Base-by-base conservation (phyloP, 2,113 vertebrate genomes). In the Apus apus region DNA sequence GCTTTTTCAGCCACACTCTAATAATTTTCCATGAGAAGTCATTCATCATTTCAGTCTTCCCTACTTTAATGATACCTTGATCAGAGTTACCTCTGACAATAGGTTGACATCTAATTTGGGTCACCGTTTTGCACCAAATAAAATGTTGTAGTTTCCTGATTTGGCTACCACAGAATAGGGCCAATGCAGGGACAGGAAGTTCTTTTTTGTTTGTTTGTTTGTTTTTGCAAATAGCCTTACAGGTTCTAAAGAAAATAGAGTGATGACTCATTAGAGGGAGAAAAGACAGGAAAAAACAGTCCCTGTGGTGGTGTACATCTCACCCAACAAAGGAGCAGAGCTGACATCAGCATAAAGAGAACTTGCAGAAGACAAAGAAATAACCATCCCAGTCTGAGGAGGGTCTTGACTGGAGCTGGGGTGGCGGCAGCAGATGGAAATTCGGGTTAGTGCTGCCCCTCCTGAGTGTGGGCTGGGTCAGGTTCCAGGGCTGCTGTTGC, bases 21-120 rank as follows among this genome's bases (percentile, higher is more conserved):
- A 94, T 94, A 30, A 89, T 62, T 53, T 73, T 70, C 70, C 51
- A 26, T 9, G 36, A 48, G 82, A 79, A 77, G 73, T 74, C 85
- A 74, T 94, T 36, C 27, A 81, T 94, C 93, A 94, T 85, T 18
- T 58, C 88, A 77, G 70, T 78, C 94, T 70, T 85, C 77, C 73
- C 92, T 87, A 34, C 61, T 94, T 50, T 74, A 71, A 71, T 1
- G 6, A 46, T 30, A 15, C 38, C 71, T 73, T 71, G 91, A 85
- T 84, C 64, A 66, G 67, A 29, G 30, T 85, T 81, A 32, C 57
- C 15, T 70, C 85, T 43, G 77, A 56, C 46, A 40, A 64, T 11
- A 65, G 74, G 67, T 13, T 81, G 85, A 45, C 85, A 81, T 19
- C 38, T 91, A 58, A 65, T 77, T 73, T 3, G 8, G 68, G 80